Evolutionary conservation across 2,888 invertebrate genomes (phyloP).

Genomic region (Trisateles emortualis): DNA sequence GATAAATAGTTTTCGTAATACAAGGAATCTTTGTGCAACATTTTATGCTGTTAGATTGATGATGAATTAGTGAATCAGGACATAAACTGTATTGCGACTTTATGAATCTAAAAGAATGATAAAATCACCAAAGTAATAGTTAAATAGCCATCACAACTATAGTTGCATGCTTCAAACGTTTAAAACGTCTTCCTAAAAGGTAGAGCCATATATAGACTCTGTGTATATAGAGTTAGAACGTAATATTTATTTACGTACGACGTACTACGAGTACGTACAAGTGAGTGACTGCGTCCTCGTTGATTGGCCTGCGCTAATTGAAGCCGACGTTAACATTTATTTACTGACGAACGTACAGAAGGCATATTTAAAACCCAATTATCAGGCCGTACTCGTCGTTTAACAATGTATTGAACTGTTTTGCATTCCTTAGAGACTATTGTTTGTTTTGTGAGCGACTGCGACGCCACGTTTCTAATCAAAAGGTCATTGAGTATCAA

Average conservation of each 20-base stretch:
- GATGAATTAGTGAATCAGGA: too few species aligned
- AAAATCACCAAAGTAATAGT: too few species aligned
- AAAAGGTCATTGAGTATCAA: conserved; percentile 49
- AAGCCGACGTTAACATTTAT: conserved; percentile 46
- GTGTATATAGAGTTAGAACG: neutral
- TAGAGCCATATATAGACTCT: neutral
- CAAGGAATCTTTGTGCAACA: too few species aligned
- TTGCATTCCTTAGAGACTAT: conserved; percentile 24
- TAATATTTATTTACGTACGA: conserved; percentile 17
- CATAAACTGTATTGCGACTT: neutral
- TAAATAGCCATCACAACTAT: neutral
- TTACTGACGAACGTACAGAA: conserved; percentile 27
- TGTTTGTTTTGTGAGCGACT: conserved; percentile 45
- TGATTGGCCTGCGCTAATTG: conserved; percentile 49
- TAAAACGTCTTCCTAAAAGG: neutral
- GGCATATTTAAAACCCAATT: conserved; percentile 32
- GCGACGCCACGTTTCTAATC: conserved; percentile 53
- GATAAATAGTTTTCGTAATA: too few species aligned
- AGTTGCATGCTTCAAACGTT: neutral
- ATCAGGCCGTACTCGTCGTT: conserved; percentile 18
- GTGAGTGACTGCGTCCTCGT: conserved; percentile 17
- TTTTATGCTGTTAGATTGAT: too few species aligned
- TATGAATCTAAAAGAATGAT: neutral
- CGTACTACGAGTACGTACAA: conserved; percentile 13
- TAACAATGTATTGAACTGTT: conserved; percentile 25